Percentiles rank a stretch among this genome's conserved stretches.
These are phyloP conservation scores for Takifugu ocellatus DNA, from an alignment of 2,797 vertebrate species.

Conservation along the genomic window DNA sequence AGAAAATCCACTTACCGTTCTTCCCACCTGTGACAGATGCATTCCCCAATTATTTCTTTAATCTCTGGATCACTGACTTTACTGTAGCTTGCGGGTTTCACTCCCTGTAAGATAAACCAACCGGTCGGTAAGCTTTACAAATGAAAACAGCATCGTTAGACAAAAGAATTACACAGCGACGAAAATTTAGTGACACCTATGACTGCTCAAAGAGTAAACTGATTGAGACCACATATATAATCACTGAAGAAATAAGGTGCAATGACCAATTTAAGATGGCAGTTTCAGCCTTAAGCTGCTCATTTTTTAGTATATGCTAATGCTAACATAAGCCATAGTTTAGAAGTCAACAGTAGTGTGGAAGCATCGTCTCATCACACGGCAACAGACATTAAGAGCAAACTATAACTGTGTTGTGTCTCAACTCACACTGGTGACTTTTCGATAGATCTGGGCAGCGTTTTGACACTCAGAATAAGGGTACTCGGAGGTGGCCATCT, in stretches of 20 bases:
- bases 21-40: conserved; percentile 95
- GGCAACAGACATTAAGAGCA: not conserved
- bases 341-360: too few relatives aligned
- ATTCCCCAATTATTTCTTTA: conserved; percentile 98
- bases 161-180: too few relatives aligned
- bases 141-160: too few relatives aligned
- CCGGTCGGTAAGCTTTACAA: not conserved
- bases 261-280: too few relatives aligned
- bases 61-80: conserved; percentile 97
- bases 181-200: too few relatives aligned
- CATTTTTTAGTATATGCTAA: too few relatives aligned
- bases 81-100: conserved; percentile 96
- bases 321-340: too few relatives aligned
- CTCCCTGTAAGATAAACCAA: conserved; percentile 78
- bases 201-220: too few relatives aligned
- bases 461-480: conserved; percentile 99
- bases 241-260: too few relatives aligned
- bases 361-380: too few relatives aligned
- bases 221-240: too few relatives aligned
- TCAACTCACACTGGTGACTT: conserved; percentile 96
- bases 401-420: not conserved
- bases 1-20: conserved; percentile 83
- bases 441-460: conserved; percentile 97
- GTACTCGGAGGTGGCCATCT: conserved; percentile 99
- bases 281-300: too few relatives aligned